phyloP scores from a whole-genome alignment of 2,797 vertebrate species.

The Holocentrus rufus region DNA sequence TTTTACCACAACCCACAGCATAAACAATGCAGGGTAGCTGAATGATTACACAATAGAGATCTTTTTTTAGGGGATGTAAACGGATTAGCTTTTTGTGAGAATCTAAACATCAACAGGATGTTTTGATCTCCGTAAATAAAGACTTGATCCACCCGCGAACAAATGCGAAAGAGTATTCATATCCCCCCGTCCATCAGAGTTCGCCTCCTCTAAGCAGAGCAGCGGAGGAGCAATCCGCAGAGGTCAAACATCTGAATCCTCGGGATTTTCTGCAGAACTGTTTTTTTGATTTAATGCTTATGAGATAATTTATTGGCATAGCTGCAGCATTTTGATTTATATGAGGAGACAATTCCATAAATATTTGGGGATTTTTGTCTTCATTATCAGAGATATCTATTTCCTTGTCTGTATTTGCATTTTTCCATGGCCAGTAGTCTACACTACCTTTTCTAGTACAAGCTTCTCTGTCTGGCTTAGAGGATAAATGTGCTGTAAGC shows the following conservation, averaged over 20 bases:
- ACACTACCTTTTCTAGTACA: conserved; percentile 30
- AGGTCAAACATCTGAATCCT: conserved; percentile 58
- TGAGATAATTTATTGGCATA: conserved; percentile 65
- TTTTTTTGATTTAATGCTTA: conserved; percentile 61
- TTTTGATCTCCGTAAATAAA: conserved; percentile 56
- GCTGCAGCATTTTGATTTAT: conserved; percentile 59
- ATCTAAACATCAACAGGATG: conserved; percentile 66
- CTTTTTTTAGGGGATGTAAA: conserved; percentile 16
- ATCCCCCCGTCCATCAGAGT: conserved; percentile 42
- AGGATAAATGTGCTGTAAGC: conserved; percentile 54
- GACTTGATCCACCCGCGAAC: conserved; percentile 13
- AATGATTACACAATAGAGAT: conserved; percentile 17
- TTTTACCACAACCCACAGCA: conserved; percentile 29
- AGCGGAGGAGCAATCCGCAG: conserved; percentile 47
- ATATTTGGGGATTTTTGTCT: conserved; percentile 75
- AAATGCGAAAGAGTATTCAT: conserved; percentile 23
- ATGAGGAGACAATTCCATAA: conserved; percentile 65
- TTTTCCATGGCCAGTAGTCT: conserved; percentile 40
- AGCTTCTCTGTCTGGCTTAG: conserved; percentile 34
- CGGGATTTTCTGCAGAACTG: conserved; percentile 50
- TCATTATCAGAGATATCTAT: conserved; percentile 69
- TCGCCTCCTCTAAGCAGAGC: conserved; percentile 43
- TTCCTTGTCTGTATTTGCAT: conserved; percentile 46
- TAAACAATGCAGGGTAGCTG: conserved; percentile 33
- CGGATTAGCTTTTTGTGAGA: conserved; percentile 26